Evolutionary conservation across 2,113 vertebrate genomes (phyloP).

Genomic region (Scopus umbretta): DNA sequence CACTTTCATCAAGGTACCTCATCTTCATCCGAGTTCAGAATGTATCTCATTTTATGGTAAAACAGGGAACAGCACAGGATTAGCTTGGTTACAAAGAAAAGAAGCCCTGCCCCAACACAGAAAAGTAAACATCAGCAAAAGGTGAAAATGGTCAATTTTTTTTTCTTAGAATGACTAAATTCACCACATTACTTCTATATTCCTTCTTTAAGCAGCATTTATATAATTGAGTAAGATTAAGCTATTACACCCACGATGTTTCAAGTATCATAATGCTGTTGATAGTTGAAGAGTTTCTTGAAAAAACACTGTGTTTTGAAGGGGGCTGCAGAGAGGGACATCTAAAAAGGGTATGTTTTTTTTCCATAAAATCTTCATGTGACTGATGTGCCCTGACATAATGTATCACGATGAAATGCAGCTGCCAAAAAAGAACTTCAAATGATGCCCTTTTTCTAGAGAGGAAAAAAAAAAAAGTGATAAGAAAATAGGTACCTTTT

Average conservation of each 20-base stretch:
- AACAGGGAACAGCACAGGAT: not conserved
- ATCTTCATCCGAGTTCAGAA: constrained; percentile 57
- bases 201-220: constrained; percentile 5
- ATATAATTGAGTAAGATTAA: constrained; percentile 11
- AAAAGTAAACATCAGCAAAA: constrained; percentile 29
- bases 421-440: constrained; percentile 54
- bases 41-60: not conserved
- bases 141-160: not conserved
- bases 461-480: constrained; percentile 5
- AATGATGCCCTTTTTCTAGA: constrained; percentile 46
- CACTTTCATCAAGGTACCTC: constrained; percentile 60
- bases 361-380: constrained; percentile 43
- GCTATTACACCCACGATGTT: not conserved
- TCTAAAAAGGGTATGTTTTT: constrained; percentile 10
- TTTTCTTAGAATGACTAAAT: not conserved
- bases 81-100: not conserved
- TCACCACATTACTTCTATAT: not conserved
- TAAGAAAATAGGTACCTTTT: constrained; percentile 65
- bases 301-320: constrained; percentile 7
- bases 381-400: constrained; percentile 61
- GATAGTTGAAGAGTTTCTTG: not conserved
- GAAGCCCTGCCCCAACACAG: not conserved
- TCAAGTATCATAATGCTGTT: constrained; percentile 9
- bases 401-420: constrained; percentile 54
- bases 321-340: not conserved